These are phyloP conservation scores for Muscina levida DNA, from an alignment of 2,888 invertebrate genomes.

Conservation along the genomic window DNA sequence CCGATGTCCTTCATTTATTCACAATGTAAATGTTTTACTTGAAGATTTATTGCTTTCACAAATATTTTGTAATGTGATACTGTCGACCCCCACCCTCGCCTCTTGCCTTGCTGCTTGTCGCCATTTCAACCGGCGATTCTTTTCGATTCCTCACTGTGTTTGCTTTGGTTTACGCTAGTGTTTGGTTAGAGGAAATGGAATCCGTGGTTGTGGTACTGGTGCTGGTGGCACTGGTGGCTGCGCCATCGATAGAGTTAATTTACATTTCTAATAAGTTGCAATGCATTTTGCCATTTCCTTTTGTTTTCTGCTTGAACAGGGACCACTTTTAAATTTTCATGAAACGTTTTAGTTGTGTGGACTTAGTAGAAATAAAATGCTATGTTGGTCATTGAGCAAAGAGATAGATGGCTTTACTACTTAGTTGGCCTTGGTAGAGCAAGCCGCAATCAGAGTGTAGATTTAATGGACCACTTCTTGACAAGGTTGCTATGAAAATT, in stretches of 20 bases:
- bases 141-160: not conserved
- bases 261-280: slow-evolving; percentile 58
- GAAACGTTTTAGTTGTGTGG: not conserved
- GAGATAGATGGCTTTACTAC: too few species aligned
- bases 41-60: slow-evolving; percentile 63
- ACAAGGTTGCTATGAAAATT: too few species aligned
- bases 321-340: not conserved
- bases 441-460: too few species aligned
- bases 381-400: too few species aligned
- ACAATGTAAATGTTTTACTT: slow-evolving; percentile 58
- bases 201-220: slow-evolving; percentile 1
- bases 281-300: slow-evolving; percentile 7
- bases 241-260: slow-evolving; percentile 44
- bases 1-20: slow-evolving; percentile 50
- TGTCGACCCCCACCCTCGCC: slow-evolving; percentile 15
- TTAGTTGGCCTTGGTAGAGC: too few species aligned
- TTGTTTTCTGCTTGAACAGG: not conserved
- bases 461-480: too few species aligned
- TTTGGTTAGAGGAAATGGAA: slow-evolving; percentile 22
- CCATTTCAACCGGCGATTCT: too few species aligned
- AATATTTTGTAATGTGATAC: slow-evolving; percentile 64
- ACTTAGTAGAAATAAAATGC: too few species aligned
- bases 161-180: not conserved
- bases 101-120: slow-evolving; percentile 4
- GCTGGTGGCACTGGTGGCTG: slow-evolving; percentile 43